These are phyloP conservation scores for Spisula subtruncata DNA, from an alignment of 2,888 invertebrate species.

Conservation along the genomic window DNA sequence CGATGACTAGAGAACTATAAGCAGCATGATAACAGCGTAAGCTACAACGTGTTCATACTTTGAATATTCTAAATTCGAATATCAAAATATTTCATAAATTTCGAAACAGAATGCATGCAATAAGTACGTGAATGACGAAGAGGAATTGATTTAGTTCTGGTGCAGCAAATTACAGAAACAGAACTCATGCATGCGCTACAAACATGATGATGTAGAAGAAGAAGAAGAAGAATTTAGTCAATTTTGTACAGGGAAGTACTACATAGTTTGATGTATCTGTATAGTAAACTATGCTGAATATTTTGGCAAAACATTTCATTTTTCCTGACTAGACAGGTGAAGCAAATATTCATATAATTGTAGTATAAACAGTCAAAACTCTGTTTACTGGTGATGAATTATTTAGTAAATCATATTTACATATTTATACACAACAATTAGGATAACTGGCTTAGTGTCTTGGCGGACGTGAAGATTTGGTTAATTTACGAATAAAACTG, in stretches of 20 bases:
- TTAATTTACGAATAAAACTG: constrained; percentile 17
- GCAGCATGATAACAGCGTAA: no score
- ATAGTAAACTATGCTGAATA: not conserved
- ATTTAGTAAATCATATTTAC: constrained; percentile 5
- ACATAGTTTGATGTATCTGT: no score
- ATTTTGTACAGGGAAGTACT: no score
- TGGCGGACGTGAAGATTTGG: not conserved
- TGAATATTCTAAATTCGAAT: no score
- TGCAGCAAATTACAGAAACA: no score
- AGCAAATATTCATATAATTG: not conserved
- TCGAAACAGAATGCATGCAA: not conserved
- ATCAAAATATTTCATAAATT: no score
- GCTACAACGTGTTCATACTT: no score
- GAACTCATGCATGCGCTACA: no score
- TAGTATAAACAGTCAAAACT: not conserved
- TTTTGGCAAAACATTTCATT: not conserved
- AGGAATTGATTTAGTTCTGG: no score
- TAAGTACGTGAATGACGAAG: not conserved
- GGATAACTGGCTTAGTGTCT: not conserved
- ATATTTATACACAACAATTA: not conserved
- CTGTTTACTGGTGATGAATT: not conserved
- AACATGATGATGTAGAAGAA: no score
- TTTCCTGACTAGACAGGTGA: not conserved
- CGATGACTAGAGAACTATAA: no score
- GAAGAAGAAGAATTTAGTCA: no score